Conservation (phyloP, 2,888 invertebrate species). For the Horisme vitalbata region DNA sequence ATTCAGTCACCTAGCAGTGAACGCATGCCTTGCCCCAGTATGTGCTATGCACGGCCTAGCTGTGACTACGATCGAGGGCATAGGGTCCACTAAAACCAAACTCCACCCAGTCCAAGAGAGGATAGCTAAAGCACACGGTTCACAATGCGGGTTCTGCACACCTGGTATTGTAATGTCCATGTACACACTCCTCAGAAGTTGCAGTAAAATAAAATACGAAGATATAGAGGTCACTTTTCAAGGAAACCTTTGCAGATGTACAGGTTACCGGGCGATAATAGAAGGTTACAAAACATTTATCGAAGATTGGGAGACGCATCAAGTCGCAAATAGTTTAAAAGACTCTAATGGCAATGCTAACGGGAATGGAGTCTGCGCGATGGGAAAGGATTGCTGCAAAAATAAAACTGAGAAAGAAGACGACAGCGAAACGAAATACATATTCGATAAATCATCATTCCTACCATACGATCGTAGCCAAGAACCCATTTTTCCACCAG, state of each 20-base stretch:
- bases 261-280: constrained; percentile 93
- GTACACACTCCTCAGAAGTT: constrained; percentile 89
- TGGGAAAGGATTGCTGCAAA: constrained; percentile 87
- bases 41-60: constrained; percentile 91
- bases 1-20: constrained; percentile 88
- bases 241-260: constrained; percentile 91
- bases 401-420: constrained; percentile 58
- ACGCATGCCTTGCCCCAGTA: constrained; percentile 92
- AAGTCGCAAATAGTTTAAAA: constrained; percentile 44
- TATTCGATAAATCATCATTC: constrained; percentile 85
- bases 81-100: constrained; percentile 88
- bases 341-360: constrained; percentile 29
- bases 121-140: constrained; percentile 92
- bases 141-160: constrained; percentile 95
- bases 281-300: constrained; percentile 91
- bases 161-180: constrained; percentile 97
- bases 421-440: constrained; percentile 74
- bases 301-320: constrained; percentile 86
- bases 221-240: constrained; percentile 90
- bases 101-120: constrained; percentile 92
- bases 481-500: constrained; percentile 93
- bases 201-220: constrained; percentile 68
- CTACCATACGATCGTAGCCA: constrained; percentile 88
- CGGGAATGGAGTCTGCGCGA: constrained; percentile 65
- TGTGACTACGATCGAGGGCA: constrained; percentile 93